A percentile compares a stretch with the other conserved stretches of the same genome.
phyloP scores from a whole-genome alignment of 2,888 invertebrate genomes.

The Holacanthella duospinosa region DNA sequence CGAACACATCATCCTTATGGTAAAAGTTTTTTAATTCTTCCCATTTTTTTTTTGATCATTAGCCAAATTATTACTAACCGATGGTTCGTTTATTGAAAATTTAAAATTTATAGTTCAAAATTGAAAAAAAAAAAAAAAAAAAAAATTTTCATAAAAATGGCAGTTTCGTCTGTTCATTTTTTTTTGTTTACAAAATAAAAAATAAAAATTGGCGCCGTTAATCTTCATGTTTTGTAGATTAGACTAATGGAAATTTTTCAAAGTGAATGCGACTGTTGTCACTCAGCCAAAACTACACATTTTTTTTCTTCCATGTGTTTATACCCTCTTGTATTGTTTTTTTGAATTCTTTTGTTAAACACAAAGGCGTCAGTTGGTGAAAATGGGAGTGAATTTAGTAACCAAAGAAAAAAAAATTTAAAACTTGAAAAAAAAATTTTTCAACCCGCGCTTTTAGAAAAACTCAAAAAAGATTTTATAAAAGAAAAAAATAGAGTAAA shows the following conservation, averaged over 20 bases:
- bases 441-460: background rate
- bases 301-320: background rate
- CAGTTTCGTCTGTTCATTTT: background rate
- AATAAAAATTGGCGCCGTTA: background rate
- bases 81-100: background rate
- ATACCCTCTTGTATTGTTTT: background rate
- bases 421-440: too few relatives aligned
- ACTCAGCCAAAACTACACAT: background rate
- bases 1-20: conserved; percentile 36
- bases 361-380: too few relatives aligned
- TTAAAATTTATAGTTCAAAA: background rate
- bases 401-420: too few relatives aligned
- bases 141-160: background rate
- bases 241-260: background rate
- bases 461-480: background rate
- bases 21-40: conserved; percentile 18
- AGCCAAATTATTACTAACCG: background rate
- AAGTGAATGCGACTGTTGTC: background rate
- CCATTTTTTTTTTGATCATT: background rate
- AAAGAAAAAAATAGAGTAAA: background rate
- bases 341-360: too few relatives aligned
- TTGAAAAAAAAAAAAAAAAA: background rate
- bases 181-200: background rate
- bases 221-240: background rate
- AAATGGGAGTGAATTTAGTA: too few relatives aligned